These are phyloP conservation scores for Acanthisitta chloris DNA, from an alignment of 2,113 vertebrate genomes.

Conservation along the genomic window DNA sequence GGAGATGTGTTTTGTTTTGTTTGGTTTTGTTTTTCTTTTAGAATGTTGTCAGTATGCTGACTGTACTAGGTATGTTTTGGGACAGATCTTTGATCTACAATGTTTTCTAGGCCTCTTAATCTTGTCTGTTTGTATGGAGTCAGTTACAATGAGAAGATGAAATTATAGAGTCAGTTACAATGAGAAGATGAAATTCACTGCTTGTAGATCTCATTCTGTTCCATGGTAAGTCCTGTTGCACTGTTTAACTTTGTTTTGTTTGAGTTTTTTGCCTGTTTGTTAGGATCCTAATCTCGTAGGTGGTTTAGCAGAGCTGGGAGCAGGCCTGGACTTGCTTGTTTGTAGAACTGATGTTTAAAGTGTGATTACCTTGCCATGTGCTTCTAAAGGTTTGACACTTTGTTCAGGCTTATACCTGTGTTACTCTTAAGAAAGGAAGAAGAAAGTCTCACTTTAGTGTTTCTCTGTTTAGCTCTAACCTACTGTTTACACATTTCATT, in stretches of 20 bases:
- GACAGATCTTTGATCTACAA: not conserved
- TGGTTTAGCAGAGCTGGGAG: not conserved
- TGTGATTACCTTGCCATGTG: not conserved
- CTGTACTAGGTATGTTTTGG: not conserved
- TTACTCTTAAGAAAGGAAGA: not conserved
- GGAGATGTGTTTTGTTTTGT: not conserved
- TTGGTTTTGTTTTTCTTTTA: not conserved
- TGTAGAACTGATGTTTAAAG: not conserved
- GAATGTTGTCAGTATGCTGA: not conserved
- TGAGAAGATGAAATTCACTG: not conserved
- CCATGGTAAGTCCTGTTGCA: not conserved
- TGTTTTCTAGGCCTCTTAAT: not conserved
- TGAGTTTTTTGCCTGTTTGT: not conserved
- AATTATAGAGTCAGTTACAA: not conserved
- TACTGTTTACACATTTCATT: not conserved
- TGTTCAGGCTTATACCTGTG: not conserved
- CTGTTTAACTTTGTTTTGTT: not conserved
- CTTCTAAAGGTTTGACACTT: not conserved
- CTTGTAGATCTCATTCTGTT: not conserved
- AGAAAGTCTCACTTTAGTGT: not conserved
- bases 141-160: not conserved
- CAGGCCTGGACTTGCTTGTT: not conserved
- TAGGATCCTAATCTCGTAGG: not conserved
- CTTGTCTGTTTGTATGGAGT: not conserved
- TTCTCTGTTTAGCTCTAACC: not conserved